A percentile compares a stretch with the other conserved stretches of the same genome.
Conservation (phyloP, 2,888 invertebrate species). For the Eristalinus aeneus region DNA sequence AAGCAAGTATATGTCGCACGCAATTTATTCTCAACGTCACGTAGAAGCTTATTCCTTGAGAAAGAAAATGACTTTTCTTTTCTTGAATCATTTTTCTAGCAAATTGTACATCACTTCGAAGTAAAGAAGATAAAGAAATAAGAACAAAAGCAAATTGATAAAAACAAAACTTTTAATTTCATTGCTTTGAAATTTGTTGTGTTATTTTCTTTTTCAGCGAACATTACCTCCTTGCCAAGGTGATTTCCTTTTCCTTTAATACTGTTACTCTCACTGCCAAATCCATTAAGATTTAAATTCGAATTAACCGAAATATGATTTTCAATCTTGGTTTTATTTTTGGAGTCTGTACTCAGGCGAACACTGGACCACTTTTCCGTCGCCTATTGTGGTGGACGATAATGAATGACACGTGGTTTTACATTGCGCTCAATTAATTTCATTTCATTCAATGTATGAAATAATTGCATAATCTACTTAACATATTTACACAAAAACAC, state of each 20-base stretch:
- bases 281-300: slow-evolving; percentile 75
- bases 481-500: background rate
- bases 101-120: background rate
- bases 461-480: slow-evolving; percentile 6
- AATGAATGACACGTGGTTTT: slow-evolving; percentile 46
- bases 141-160: background rate
- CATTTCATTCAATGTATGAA: background rate
- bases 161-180: background rate
- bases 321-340: slow-evolving; percentile 75
- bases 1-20: background rate
- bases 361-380: slow-evolving; percentile 76
- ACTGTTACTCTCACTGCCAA: slow-evolving; percentile 72
- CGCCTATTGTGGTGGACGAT: slow-evolving; percentile 70
- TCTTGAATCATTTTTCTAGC: background rate
- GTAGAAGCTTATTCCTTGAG: background rate
- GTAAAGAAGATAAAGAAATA: background rate
- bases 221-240: slow-evolving; percentile 74
- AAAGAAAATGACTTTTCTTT: background rate
- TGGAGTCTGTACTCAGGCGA: slow-evolving; percentile 74
- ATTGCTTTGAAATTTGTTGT: background rate
- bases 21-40: background rate
- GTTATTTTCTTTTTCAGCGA: background rate
- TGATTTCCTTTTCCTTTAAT: slow-evolving; percentile 72
- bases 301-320: slow-evolving; percentile 75
- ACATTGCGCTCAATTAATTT: slow-evolving; percentile 25